phyloP scores from a whole-genome alignment of 2,797 vertebrate genomes.

The Acrossocheilus fasciatus region DNA sequence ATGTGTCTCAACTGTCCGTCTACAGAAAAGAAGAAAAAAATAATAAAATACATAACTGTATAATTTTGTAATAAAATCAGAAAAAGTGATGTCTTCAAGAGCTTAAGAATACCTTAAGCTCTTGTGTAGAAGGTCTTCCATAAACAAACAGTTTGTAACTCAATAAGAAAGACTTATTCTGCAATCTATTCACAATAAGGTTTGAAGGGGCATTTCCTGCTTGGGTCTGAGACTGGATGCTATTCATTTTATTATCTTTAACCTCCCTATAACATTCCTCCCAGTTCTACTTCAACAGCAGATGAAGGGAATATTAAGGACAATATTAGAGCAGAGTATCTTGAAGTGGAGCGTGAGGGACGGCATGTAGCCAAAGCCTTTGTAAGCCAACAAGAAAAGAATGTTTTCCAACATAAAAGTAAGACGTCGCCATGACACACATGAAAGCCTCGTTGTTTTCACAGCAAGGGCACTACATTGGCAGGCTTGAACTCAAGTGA shows the following conservation, averaged over 20 bases:
- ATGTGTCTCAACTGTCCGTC: conserved; percentile 91
- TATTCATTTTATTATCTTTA: background rate
- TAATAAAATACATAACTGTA: background rate
- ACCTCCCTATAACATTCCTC: background rate
- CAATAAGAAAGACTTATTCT: background rate
- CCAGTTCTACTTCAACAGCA: background rate
- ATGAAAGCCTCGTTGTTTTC: conserved; percentile 6
- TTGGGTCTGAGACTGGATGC: background rate
- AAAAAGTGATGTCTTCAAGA: background rate
- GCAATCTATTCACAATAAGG: background rate
- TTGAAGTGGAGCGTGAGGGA: conserved; percentile 18
- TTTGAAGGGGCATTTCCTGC: background rate
- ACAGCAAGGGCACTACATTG: conserved; percentile 11
- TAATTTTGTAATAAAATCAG: background rate
- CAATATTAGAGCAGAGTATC: conserved; percentile 21
- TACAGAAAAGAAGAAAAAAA: conserved; percentile 54
- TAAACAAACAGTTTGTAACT: background rate
- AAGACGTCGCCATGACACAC: background rate
- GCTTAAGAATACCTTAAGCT: background rate
- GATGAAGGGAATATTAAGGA: conserved; percentile 14
- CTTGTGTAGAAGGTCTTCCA: background rate
- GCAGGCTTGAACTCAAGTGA: background rate
- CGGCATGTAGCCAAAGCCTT: conserved; percentile 15
- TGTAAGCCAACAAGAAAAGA: conserved; percentile 24
- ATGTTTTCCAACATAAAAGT: conserved; percentile 22